Evolutionary conservation across 2,888 invertebrate species (phyloP).

Genomic region (Syrista parreyssii): DNA sequence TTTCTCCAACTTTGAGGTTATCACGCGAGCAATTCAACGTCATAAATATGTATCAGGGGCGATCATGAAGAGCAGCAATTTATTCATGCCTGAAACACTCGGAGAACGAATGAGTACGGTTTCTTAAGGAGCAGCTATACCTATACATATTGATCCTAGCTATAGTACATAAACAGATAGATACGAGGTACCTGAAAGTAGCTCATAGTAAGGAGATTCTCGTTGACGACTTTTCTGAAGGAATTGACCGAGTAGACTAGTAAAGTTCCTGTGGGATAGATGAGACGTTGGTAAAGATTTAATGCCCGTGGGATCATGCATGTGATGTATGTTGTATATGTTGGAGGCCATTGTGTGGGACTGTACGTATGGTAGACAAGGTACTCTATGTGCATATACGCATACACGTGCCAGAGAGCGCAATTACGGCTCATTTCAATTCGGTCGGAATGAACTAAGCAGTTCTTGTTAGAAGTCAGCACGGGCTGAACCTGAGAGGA

Average conservation of each 20-base stretch:
- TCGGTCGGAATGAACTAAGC: not conserved
- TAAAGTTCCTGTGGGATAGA: not conserved
- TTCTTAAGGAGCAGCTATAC: not conserved
- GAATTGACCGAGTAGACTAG: not conserved
- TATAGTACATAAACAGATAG: not conserved
- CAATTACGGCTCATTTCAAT: not conserved
- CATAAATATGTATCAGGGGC: not conserved
- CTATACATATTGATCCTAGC: not conserved
- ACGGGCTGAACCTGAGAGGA: conserved; percentile 9
- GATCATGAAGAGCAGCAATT: not conserved
- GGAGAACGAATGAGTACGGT: not conserved
- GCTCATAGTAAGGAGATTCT: not conserved
- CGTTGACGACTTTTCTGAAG: not conserved
- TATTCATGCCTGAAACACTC: not conserved
- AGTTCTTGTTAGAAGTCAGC: not conserved
- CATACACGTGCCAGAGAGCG: not conserved
- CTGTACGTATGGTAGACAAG: not conserved
- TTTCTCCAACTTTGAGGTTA: not conserved
- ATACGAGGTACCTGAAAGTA: not conserved
- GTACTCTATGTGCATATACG: not conserved
- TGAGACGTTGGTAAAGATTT: not conserved
- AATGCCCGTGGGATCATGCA: not conserved
- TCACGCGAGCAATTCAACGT: not conserved
- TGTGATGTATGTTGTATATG: not conserved
- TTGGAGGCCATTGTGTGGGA: not conserved